Evolutionary conservation across 1,140 invertebrate species (phyloP).

Genomic region (silkworm (Bombyx mori)): DNA sequence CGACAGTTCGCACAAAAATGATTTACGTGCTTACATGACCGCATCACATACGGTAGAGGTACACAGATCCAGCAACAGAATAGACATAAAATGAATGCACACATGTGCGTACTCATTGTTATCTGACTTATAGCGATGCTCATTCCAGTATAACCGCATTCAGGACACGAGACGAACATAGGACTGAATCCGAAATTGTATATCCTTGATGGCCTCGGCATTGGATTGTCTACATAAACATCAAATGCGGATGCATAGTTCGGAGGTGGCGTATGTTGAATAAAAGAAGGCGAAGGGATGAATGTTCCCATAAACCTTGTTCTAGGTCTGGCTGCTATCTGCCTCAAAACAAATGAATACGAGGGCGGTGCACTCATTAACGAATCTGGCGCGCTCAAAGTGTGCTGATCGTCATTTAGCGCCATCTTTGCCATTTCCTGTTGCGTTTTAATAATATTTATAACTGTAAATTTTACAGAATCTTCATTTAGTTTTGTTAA

Average conservation of each 20-base stretch:
- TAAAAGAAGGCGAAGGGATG: constrained; percentile 55
- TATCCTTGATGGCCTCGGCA: constrained; percentile 34
- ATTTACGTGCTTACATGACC: constrained; percentile 61
- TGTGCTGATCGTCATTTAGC: too few species aligned
- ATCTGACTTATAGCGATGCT: constrained; percentile 40
- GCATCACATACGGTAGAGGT: constrained; percentile 50
- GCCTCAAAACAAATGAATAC: constrained; percentile 57
- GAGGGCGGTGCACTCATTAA: constrained; percentile 57
- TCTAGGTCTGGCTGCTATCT: constrained; percentile 43
- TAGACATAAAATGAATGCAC: constrained; percentile 46
- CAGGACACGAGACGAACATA: constrained; percentile 44
- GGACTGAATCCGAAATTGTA: constrained; percentile 49
- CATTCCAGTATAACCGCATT: constrained; percentile 54
- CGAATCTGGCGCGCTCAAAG: constrained; percentile 37
- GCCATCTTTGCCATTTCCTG: neutral
- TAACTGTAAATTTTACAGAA: constrained; percentile 18
- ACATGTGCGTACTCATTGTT: constrained; percentile 55
- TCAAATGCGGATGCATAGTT: constrained; percentile 58
- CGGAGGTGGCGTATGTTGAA: constrained; percentile 52
- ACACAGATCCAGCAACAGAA: constrained; percentile 61
- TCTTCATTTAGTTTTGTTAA: constrained; percentile 43
- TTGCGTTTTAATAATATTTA: constrained; percentile 7
- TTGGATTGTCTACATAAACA: constrained; percentile 47
- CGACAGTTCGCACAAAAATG: constrained; percentile 62
- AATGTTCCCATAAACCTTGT: constrained; percentile 58